phyloP scores from a whole-genome alignment of 2,113 vertebrate species.

The Lepus europaeus region DNA sequence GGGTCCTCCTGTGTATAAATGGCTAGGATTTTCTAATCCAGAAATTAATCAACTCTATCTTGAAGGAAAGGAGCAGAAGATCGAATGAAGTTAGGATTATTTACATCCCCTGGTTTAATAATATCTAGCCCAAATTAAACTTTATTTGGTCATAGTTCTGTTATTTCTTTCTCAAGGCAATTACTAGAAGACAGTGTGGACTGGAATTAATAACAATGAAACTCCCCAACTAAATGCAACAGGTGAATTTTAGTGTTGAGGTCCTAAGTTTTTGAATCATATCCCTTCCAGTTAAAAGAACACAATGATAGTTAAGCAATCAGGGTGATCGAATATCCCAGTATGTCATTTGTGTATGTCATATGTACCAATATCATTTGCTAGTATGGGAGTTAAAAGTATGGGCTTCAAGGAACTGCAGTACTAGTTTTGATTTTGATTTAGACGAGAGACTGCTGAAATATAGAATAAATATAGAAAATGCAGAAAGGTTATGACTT shows the following conservation, averaged over 20 bases:
- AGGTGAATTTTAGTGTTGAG: background rate
- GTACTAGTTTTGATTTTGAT: background rate
- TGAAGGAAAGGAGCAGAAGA: conserved; percentile 1
- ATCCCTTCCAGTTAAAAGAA: background rate
- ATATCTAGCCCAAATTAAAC: conserved; percentile 1
- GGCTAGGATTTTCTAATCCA: background rate
- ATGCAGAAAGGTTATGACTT: background rate
- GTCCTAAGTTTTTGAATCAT: background rate
- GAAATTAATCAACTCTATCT: conserved; percentile 21
- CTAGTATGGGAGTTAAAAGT: background rate
- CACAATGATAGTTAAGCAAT: background rate
- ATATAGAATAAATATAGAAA: background rate
- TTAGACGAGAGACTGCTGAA: background rate
- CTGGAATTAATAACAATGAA: background rate
- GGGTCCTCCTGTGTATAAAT: background rate
- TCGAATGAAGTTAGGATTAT: background rate
- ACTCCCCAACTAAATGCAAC: background rate
- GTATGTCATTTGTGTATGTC: background rate
- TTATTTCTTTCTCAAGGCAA: background rate
- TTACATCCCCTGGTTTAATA: background rate
- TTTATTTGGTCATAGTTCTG: conserved; percentile 20
- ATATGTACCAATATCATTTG: background rate
- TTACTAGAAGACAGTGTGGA: background rate
- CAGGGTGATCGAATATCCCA: background rate
- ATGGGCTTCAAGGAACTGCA: background rate